These are phyloP conservation scores for Pterocles gutturalis DNA, from an alignment of 2,113 vertebrate genomes.

Conservation along the genomic window DNA sequence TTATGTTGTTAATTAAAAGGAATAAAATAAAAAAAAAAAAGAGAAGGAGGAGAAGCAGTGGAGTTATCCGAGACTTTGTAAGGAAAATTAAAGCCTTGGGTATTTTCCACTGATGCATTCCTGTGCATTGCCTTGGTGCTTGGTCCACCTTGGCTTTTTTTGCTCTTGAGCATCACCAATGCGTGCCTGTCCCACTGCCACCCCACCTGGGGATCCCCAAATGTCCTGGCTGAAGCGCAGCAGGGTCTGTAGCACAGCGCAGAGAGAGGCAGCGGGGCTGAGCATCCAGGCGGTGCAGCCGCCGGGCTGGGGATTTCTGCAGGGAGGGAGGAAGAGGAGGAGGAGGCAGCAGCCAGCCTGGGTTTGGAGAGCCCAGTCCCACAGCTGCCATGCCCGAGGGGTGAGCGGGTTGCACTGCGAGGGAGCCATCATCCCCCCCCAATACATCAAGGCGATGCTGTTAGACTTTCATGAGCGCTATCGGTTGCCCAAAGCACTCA, in stretches of 20 bases:
- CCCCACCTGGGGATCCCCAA: accelerated
- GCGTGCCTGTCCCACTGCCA: neutral
- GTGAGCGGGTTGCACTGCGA: neutral
- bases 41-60: neutral
- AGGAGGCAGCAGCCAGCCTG: neutral
- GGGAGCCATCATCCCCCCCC: neutral
- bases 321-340: neutral
- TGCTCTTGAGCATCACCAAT: neutral
- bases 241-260: accelerated
- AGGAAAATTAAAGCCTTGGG: neutral
- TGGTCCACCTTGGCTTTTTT: accelerated
- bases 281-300: accelerated
- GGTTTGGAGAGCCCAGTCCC: neutral
- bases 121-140: neutral
- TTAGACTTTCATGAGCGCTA: neutral
- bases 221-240: neutral
- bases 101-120: neutral
- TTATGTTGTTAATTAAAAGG: slow-evolving; percentile 71
- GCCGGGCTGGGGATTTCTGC: neutral
- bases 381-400: accelerated
- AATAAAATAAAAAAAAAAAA: neutral
- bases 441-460: accelerated
- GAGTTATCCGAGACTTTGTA: neutral
- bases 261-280: neutral
- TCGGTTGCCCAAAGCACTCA: neutral